Conservation (phyloP, 2,113 vertebrate species). For the Barnardius zonarius region DNA sequence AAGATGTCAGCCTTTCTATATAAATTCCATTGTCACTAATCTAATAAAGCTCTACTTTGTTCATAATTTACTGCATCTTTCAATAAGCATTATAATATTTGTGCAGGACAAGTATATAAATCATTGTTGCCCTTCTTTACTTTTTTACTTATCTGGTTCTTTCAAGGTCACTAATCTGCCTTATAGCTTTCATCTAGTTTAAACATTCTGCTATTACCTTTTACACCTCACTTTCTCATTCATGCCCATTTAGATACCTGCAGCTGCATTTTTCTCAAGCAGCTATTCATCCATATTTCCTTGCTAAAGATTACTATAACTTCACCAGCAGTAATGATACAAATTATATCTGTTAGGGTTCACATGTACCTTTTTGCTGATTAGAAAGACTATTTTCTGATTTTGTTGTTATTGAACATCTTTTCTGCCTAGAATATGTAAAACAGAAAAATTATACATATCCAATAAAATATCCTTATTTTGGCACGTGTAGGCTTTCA, state of each 20-base stretch:
- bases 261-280: slow-evolving; percentile 43
- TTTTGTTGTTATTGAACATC: not conserved
- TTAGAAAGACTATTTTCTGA: not conserved
- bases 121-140: slow-evolving; percentile 16
- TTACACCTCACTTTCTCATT: slow-evolving; percentile 41
- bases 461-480: not conserved
- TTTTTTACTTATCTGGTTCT: slow-evolving; percentile 20
- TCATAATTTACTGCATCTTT: slow-evolving; percentile 43
- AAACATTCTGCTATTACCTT: slow-evolving; percentile 47
- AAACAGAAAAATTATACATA: not conserved
- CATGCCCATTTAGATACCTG: slow-evolving; percentile 6
- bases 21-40: slow-evolving; percentile 10
- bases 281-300: slow-evolving; percentile 54
- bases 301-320: slow-evolving; percentile 56
- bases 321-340: slow-evolving; percentile 38
- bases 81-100: slow-evolving; percentile 48
- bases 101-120: slow-evolving; percentile 38
- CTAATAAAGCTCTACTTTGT: slow-evolving; percentile 28
- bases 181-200: slow-evolving; percentile 58
- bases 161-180: slow-evolving; percentile 51
- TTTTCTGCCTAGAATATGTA: not conserved
- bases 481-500: not conserved
- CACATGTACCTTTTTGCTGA: not conserved
- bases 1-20: not conserved
- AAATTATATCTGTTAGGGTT: slow-evolving; percentile 34